A percentile compares a stretch with the other conserved stretches of the same genome.
Conservation (phyloP, 2,888 invertebrate species). For the Scaptomyza caliginosa region DNA sequence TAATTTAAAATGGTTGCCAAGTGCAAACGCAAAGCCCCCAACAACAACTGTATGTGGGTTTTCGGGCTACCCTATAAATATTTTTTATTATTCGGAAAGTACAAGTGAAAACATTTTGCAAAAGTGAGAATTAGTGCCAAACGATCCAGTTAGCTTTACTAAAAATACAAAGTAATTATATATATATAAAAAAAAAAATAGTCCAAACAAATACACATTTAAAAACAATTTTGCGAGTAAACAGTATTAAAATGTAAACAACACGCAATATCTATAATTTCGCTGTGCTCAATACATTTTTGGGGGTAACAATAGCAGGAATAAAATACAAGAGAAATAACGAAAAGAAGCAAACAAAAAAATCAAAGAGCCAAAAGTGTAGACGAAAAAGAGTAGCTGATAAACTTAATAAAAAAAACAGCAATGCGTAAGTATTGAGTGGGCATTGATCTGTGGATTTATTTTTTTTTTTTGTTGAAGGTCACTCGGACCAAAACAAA, state of each 20-base stretch:
- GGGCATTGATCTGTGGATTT: slow-evolving; percentile 3
- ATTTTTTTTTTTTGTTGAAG: too few relatives aligned
- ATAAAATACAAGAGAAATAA: background rate
- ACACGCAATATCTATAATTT: slow-evolving; percentile 19
- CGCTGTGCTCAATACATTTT: slow-evolving; percentile 1
- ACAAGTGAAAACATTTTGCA: too few relatives aligned
- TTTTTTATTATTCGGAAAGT: too few relatives aligned
- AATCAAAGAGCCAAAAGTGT: background rate
- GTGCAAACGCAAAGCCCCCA: slow-evolving; percentile 16
- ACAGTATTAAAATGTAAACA: slow-evolving; percentile 27
- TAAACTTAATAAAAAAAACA: slow-evolving; percentile 23
- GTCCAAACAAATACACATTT: background rate
- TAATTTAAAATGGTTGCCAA: slow-evolving; percentile 37
- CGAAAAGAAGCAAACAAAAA: background rate
- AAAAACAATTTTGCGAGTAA: slow-evolving; percentile 6
- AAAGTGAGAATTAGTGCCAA: too few relatives aligned
- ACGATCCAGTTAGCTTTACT: too few relatives aligned
- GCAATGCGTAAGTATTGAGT: slow-evolving; percentile 18
- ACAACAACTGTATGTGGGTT: background rate
- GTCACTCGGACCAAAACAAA: slow-evolving; percentile 27
- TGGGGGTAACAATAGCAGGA: slow-evolving; percentile 31
- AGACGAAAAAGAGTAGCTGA: slow-evolving; percentile 30
- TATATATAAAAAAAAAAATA: background rate
- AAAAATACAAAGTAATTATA: background rate
- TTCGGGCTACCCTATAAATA: slow-evolving; percentile 1